A percentile compares a stretch with the other conserved stretches of the same genome.
Conservation (phyloP, 1,140 invertebrate genomes). For the Caenorhabditis brenneri region DNA sequence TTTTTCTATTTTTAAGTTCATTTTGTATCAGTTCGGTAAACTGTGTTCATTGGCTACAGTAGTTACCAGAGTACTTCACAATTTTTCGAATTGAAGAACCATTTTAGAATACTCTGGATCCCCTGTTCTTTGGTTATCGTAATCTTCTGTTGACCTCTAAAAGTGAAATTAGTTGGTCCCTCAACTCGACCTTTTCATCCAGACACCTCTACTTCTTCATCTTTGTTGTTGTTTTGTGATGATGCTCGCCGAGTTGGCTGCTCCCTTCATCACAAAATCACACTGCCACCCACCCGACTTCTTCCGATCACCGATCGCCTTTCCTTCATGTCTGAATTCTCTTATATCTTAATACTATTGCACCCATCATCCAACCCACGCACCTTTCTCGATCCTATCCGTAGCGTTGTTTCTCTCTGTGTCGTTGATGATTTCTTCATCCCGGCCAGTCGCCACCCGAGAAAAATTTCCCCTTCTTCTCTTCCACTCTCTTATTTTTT, state of each 20-base stretch:
- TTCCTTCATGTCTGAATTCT: neutral
- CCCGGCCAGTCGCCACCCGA: neutral
- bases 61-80: too few species aligned
- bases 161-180: neutral
- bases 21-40: too few species aligned
- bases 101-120: too few species aligned
- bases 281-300: conserved; percentile 11
- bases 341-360: neutral
- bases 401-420: conserved; percentile 18
- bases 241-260: conserved; percentile 9
- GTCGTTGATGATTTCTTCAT: conserved; percentile 33
- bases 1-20: too few species aligned
- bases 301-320: conserved; percentile 36
- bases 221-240: conserved; percentile 35
- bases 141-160: neutral
- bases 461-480: neutral
- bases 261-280: conserved; percentile 30
- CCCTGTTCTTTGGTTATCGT: too few species aligned
- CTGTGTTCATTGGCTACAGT: too few species aligned
- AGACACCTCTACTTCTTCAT: neutral
- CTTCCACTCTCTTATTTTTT: neutral
- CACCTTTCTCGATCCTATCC: conserved; percentile 13
- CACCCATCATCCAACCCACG: conserved; percentile 14
- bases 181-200: neutral
- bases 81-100: too few species aligned